Evolutionary conservation across 1,140 invertebrate species (phyloP).

Genomic region (Leptopilina clavipes): DNA sequence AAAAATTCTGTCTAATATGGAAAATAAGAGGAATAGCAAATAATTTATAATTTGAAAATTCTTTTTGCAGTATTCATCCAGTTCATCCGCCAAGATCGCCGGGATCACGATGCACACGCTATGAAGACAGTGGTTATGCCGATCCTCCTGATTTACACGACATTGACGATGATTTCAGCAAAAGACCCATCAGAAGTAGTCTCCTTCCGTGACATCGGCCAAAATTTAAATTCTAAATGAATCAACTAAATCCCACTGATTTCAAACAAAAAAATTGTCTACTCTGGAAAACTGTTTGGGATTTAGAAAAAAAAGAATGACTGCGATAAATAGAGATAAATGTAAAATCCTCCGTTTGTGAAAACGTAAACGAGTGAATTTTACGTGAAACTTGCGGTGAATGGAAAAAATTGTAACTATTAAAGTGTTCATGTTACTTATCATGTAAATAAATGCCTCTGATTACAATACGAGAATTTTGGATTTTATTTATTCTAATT

Average conservation of each 20-base stretch:
- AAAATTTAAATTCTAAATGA: constrained; percentile 51
- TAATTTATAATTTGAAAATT: constrained; percentile 15
- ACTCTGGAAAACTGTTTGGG: constrained; percentile 3
- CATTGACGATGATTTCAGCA: constrained; percentile 67
- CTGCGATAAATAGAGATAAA: constrained; percentile 37
- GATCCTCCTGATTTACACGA: constrained; percentile 68
- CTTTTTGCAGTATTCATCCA: constrained; percentile 62
- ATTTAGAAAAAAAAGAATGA: background rate
- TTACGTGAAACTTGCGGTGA: constrained; percentile 26
- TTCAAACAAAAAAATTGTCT: background rate
- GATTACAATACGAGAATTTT: too few relatives aligned
- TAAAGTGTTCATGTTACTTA: constrained; percentile 2
- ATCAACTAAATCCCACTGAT: background rate
- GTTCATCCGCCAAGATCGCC: constrained; percentile 68
- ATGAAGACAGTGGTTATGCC: constrained; percentile 68
- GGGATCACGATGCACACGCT: constrained; percentile 68
- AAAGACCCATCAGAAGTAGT: constrained; percentile 66
- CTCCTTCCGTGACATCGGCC: constrained; percentile 67
- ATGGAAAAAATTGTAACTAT: background rate
- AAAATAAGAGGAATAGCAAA: too few relatives aligned
- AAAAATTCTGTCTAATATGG: too few relatives aligned
- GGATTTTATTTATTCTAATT: too few relatives aligned
- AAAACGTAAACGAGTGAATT: constrained; percentile 50
- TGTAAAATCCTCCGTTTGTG: constrained; percentile 20
- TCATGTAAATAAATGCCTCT: constrained; percentile 13